Evolutionary conservation across 92 coral and sea anemone genomes (phyloP), one percentile per base, ranked within the genome.

Genomic region (Epizoanthus scotinus): DNA sequence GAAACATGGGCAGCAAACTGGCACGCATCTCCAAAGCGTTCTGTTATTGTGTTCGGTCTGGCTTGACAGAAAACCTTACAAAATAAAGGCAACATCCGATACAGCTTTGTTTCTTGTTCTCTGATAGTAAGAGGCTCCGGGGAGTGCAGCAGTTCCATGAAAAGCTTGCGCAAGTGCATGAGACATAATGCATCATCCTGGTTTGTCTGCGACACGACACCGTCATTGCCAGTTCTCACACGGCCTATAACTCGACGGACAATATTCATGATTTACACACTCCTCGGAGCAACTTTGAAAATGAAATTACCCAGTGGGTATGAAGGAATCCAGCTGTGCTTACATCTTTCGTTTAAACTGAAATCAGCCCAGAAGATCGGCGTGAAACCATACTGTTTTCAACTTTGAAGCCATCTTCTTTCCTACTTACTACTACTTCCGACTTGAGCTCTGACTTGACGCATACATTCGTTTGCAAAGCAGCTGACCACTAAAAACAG

Each of bases 1-100:
- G 98, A 95, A 75, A 93, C 92, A 63, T 95, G 98, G 18, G 98
- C 98, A 2, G 98, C 94, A 42, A 95, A 95, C 62, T 95, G 98
- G 47, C 97, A 91, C 12, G 91, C 98, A 63, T 95, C 98, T 1
- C 97, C 97, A 72, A 95, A 95, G n/a, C 91, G 84, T 70, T 95
- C 98, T 21, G 97, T 95, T 89, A 95, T 84, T 58, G 86, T 84
- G 29, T 79, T 87, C 5, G 95, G 90, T 53, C 84, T 91, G 6
- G 97, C 91, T 10, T 90, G 91, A 15, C 91, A 88, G 71, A 95
- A 95, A 53, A 95, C 97, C 71, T 95, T 95, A 83, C 91, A 92
- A 81, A 95, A 95, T 25, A 95, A 70, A 31, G 98, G 98, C 12
- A 95, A 79, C 98, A 95, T 95, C 79, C 88, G 88, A 66, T 90